phyloP scores from a whole-genome alignment of 2,113 vertebrate genomes.

The Sceloporus undulatus region DNA sequence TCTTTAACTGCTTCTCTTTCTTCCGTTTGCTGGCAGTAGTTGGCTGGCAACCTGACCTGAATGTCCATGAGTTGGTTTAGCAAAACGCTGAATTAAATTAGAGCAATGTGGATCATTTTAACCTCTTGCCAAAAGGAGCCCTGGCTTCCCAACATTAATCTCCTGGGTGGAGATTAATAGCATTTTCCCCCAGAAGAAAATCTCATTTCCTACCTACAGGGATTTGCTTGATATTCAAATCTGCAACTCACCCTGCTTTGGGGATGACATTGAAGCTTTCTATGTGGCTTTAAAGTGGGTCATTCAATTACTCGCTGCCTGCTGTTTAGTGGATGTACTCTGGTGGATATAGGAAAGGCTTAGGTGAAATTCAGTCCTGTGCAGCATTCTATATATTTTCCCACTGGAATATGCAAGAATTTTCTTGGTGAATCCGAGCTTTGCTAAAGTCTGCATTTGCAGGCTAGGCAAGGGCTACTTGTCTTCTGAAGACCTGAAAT shows the following conservation, averaged over 20 bases:
- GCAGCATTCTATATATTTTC: not conserved
- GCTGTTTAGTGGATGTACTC: conserved; percentile 17
- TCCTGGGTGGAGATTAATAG: conserved; percentile 47
- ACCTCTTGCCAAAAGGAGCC: not conserved
- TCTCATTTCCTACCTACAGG: conserved; percentile 39
- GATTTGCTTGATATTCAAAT: conserved; percentile 56
- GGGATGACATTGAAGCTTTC: not conserved
- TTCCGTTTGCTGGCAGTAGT: conserved; percentile 27
- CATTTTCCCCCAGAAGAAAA: conserved; percentile 29
- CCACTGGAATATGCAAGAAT: not conserved
- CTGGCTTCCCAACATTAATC: conserved; percentile 38
- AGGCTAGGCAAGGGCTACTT: not conserved
- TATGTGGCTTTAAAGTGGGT: conserved; percentile 34
- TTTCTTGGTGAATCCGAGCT: not conserved
- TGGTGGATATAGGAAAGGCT: not conserved
- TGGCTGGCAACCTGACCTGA: conserved; percentile 50
- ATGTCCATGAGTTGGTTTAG: conserved; percentile 49
- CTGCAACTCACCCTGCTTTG: conserved; percentile 38
- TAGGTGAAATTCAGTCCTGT: conserved; percentile 6
- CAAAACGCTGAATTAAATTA: conserved; percentile 53
- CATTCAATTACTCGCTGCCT: not conserved
- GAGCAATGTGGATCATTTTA: conserved; percentile 34
- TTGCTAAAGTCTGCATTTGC: not conserved
- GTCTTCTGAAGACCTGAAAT: not conserved
- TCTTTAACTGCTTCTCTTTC: not conserved